A percentile compares a stretch with the other conserved stretches of the same genome.
Conservation (phyloP, 2,113 vertebrate genomes). For the Haemorhous mexicanus region DNA sequence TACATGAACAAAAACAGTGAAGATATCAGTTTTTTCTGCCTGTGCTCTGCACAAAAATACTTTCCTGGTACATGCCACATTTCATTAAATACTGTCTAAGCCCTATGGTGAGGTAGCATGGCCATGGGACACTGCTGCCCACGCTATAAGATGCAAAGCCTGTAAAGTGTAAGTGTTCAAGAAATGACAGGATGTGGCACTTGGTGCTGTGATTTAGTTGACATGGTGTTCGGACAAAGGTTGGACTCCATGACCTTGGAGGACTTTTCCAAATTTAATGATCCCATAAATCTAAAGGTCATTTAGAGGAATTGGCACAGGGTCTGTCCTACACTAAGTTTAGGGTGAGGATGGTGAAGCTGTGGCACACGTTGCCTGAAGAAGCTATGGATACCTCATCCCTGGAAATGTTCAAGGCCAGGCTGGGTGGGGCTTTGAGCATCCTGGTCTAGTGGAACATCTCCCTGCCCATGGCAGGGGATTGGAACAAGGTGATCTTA, state of each 20-base stretch:
- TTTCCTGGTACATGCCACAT: neutral
- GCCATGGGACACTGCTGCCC: neutral
- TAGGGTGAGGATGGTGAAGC: neutral
- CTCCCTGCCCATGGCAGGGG: fast-evolving
- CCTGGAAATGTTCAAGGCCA: neutral
- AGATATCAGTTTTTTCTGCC: neutral
- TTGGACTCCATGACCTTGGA: neutral
- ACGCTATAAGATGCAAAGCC: fast-evolving
- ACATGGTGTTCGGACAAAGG: fast-evolving
- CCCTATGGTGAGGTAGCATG: neutral
- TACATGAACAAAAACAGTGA: neutral
- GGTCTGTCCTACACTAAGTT: neutral
- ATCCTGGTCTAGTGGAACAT: fast-evolving
- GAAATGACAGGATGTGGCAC: neutral
- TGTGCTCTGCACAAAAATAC: neutral
- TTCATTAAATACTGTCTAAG: neutral
- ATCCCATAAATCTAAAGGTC: neutral
- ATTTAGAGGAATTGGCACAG: neutral
- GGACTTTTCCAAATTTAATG: neutral
- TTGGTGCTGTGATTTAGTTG: neutral
- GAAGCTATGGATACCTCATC: neutral
- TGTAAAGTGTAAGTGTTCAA: neutral
- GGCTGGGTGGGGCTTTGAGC: neutral
- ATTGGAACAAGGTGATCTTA: neutral
- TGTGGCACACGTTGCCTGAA: neutral